A percentile compares a stretch with the other conserved stretches of the same genome.
Conservation (phyloP, 2,113 vertebrate species). For the Chitala chitala region DNA sequence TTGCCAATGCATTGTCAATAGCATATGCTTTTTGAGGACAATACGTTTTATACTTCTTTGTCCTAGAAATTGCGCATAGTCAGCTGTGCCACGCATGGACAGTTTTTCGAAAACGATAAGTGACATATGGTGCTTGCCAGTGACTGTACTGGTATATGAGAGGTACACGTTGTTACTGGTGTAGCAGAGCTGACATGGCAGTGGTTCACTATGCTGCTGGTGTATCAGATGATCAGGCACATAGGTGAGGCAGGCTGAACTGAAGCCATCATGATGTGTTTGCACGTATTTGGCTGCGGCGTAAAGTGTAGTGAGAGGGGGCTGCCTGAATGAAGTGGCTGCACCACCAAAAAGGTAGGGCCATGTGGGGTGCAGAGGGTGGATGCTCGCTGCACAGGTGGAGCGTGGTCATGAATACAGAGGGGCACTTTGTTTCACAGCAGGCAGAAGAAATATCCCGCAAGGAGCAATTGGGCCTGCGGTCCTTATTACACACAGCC, state of each 20-base stretch:
- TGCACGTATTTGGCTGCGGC: too few species aligned
- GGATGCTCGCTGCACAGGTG: background rate
- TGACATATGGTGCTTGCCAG: background rate
- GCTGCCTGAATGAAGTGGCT: too few species aligned
- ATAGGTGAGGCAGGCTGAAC: background rate
- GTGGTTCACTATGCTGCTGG: background rate
- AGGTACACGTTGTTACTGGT: background rate
- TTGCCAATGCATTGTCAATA: too few species aligned
- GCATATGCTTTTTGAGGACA: too few species aligned
- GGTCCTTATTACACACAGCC: background rate
- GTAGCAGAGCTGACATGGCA: background rate
- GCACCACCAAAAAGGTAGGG: too few species aligned
- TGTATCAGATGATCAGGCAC: background rate
- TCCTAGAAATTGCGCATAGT: too few species aligned
- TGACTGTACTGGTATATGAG: background rate
- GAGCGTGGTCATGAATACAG: background rate
- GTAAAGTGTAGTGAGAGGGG: too few species aligned
- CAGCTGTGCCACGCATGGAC: too few species aligned
- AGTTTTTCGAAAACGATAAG: too few species aligned
- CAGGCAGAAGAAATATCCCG: background rate
- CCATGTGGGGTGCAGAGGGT: too few species aligned
- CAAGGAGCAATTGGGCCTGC: background rate
- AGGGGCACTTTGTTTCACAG: background rate
- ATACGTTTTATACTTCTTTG: too few species aligned
- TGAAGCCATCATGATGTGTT: too few species aligned